Evolutionary conservation across 1,140 invertebrate genomes (phyloP).

Genomic region (Trinorchestia longiramus): DNA sequence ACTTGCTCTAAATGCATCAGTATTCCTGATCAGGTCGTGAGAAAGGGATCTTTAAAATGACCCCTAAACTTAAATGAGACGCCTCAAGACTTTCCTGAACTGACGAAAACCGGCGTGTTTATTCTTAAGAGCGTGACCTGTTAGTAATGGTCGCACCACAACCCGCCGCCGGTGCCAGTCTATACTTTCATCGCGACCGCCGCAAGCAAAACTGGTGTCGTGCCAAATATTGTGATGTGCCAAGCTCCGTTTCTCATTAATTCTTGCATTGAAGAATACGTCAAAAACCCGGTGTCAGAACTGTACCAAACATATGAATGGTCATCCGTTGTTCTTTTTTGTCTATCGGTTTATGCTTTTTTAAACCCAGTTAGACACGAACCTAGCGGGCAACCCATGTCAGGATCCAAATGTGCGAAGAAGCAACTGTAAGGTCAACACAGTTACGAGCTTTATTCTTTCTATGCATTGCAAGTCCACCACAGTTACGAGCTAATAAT

Average conservation of each 20-base stretch:
- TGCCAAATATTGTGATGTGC: background rate
- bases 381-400: background rate
- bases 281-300: background rate
- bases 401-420: background rate
- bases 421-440: background rate
- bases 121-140: background rate
- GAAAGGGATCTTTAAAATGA: background rate
- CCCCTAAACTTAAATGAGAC: background rate
- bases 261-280: background rate
- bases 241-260: background rate
- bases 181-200: background rate
- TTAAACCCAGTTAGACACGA: background rate
- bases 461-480: background rate
- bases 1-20: background rate
- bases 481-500: background rate
- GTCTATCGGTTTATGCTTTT: background rate
- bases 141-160: background rate
- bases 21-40: background rate
- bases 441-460: background rate
- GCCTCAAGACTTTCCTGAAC: background rate
- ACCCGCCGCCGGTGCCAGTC: too few relatives aligned
- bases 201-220: background rate
- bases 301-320: background rate
- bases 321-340: background rate
- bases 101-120: background rate